A percentile compares a stretch with the other conserved stretches of the same genome.
phyloP scores from a whole-genome alignment of 2,113 vertebrate genomes.

The Vidua chalybeata region DNA sequence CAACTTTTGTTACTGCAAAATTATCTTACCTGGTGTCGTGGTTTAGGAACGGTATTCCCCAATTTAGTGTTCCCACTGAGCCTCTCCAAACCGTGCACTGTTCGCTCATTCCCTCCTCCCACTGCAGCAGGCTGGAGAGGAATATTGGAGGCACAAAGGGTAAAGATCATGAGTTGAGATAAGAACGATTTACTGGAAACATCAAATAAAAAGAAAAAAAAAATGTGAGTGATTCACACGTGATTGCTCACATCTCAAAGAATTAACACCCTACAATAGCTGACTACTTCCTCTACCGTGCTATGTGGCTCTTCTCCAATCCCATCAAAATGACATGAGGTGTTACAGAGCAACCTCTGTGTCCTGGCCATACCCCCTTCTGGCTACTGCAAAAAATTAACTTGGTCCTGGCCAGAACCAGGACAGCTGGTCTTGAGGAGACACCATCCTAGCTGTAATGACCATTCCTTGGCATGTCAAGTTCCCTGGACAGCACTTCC shows the following conservation, averaged over 20 bases:
- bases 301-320: not conserved
- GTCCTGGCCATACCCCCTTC: not conserved
- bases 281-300: rapidly evolving
- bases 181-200: not conserved
- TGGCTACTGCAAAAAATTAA: not conserved
- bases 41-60: not conserved
- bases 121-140: too few relatives aligned
- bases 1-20: not conserved
- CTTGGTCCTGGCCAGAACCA: not conserved
- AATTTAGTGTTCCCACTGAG: not conserved
- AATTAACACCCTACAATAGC: rapidly evolving
- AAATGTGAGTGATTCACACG: rapidly evolving
- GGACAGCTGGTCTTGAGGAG: not conserved
- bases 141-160: not conserved
- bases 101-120: rapidly evolving
- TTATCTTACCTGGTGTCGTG: not conserved
- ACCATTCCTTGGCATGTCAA: not conserved
- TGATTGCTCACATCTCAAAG: not conserved
- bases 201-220: not conserved
- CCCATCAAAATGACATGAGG: not conserved
- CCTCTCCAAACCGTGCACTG: not conserved
- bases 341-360: not conserved
- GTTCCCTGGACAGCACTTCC: not conserved
- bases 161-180: not conserved
- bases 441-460: not conserved